Evolutionary conservation across 2,888 invertebrate species (phyloP).

Genomic region (Eudasyphora cyanicolor): DNA sequence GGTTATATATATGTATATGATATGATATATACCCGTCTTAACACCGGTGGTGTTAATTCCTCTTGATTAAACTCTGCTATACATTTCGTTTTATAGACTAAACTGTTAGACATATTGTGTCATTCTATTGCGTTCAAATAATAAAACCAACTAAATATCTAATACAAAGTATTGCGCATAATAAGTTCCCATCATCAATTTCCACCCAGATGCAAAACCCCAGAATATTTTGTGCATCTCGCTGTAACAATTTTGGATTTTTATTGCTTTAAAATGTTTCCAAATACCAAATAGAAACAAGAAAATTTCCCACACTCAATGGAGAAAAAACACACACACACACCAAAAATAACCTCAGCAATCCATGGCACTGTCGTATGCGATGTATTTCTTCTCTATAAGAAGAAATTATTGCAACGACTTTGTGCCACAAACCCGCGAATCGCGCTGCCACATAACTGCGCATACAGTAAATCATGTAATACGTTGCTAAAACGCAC

Average conservation of each 20-base stretch:
- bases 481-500: constrained; percentile 43
- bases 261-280: not conserved
- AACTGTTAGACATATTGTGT: too few relatives aligned
- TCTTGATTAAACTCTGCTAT: too few relatives aligned
- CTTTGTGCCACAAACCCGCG: constrained; percentile 62
- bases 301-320: constrained; percentile 25
- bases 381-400: constrained; percentile 9
- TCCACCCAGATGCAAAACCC: too few relatives aligned
- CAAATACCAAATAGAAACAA: not conserved
- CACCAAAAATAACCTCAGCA: not conserved
- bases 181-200: too few relatives aligned
- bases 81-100: too few relatives aligned
- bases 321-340: too few relatives aligned
- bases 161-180: too few relatives aligned
- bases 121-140: too few relatives aligned
- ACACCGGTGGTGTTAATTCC: too few relatives aligned
- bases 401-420: constrained; percentile 15
- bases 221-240: not conserved
- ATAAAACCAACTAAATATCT: too few relatives aligned
- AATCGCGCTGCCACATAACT: constrained; percentile 56
- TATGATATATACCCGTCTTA: too few relatives aligned
- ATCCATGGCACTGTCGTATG: not conserved
- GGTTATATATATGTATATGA: too few relatives aligned
- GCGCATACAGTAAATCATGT: constrained; percentile 61
- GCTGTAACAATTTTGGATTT: not conserved